Conservation (phyloP, 2,888 invertebrate genomes). For the Zaprionus obscuricornis region DNA sequence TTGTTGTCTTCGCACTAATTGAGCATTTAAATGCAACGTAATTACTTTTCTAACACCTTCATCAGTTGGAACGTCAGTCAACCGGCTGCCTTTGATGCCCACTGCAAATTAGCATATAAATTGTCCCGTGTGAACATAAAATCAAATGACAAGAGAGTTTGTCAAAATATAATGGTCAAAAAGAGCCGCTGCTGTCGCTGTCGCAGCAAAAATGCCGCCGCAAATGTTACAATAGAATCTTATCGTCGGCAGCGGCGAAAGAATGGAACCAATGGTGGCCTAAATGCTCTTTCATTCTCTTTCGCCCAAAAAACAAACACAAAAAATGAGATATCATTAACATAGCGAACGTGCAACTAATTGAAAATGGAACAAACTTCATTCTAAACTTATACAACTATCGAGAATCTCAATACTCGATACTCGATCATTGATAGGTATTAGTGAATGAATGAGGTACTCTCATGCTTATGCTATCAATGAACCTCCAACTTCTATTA, state of each 20-base stretch:
- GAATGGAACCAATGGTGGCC: no score
- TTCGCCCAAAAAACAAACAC: no score
- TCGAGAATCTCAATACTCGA: no score
- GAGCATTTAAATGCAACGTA: conserved; percentile 78
- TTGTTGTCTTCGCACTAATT: conserved; percentile 70
- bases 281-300: no score
- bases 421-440: no score
- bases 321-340: conserved; percentile 59
- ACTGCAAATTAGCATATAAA: conserved; percentile 78
- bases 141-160: conserved; percentile 76
- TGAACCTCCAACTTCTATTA: no score
- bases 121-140: conserved; percentile 79
- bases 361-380: conserved; percentile 70
- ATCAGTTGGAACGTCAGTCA: conserved; percentile 63
- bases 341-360: conserved; percentile 77
- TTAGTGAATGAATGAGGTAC: conserved; percentile 43
- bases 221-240: conserved; percentile 2
- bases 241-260: conserved; percentile 52
- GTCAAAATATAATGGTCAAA: conserved; percentile 55
- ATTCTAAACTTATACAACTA: no score
- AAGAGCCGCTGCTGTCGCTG: conserved; percentile 49
- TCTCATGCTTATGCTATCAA: conserved; percentile 25
- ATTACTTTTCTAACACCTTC: conserved; percentile 77
- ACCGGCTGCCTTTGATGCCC: conserved; percentile 72
- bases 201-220: conserved; percentile 30